Conservation (phyloP, 1,140 invertebrate genomes). For the Drosophila repleta region DNA sequence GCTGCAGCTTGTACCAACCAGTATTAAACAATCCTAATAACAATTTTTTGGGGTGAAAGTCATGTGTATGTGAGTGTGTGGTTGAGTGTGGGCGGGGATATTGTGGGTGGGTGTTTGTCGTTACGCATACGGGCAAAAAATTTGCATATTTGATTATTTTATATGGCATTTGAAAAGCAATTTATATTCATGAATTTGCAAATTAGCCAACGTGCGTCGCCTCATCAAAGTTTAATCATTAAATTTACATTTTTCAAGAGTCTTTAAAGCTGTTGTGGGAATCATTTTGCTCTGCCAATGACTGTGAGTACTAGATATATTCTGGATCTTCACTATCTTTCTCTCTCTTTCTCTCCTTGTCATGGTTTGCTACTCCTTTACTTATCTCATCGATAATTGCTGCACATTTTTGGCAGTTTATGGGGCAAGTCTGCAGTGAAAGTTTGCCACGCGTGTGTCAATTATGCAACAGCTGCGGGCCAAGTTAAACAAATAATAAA, state of each 20-base stretch:
- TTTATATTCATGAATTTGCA: slow-evolving; percentile 75
- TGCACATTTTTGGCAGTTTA: slow-evolving; percentile 61
- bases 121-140: slow-evolving; percentile 32
- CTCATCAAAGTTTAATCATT: slow-evolving; percentile 14
- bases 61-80: slow-evolving; percentile 10
- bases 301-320: not conserved
- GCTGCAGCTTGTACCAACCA: slow-evolving; percentile 36
- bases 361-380: not conserved
- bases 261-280: not conserved
- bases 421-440: slow-evolving; percentile 14
- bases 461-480: slow-evolving; percentile 78
- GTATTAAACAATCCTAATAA: slow-evolving; percentile 53
- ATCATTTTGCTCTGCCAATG: not conserved
- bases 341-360: not conserved
- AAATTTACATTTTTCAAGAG: slow-evolving; percentile 4
- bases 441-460: slow-evolving; percentile 55
- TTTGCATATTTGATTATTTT: slow-evolving; percentile 76
- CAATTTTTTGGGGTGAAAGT: slow-evolving; percentile 49
- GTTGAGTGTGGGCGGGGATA: slow-evolving; percentile 6
- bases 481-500: slow-evolving; percentile 79
- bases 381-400: slow-evolving; percentile 63
- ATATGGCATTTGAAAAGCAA: slow-evolving; percentile 64
- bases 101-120: not conserved
- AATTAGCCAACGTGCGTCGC: slow-evolving; percentile 47
- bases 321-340: not conserved